phyloP scores from a whole-genome alignment of 64 coral and sea anemone species.

The Pocillopora damicornis region DNA sequence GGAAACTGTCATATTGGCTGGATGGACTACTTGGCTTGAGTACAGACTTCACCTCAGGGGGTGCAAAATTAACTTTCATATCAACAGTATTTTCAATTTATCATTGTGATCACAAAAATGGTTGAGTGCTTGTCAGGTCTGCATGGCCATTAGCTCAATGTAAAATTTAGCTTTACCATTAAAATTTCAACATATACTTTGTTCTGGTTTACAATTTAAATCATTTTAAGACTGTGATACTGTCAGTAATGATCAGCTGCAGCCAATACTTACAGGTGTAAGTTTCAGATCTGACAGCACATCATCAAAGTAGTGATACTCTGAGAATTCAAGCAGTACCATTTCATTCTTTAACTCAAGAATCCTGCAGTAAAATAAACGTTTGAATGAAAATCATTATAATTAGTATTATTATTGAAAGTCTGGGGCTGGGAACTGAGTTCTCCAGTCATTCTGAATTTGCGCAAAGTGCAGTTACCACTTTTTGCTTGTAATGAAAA shows the following conservation, averaged over 20 bases:
- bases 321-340: conserved; percentile 88
- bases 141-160: no score
- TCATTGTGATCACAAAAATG: no score
- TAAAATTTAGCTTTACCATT: no score
- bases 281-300: conserved; percentile 98
- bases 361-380: conserved; percentile 47
- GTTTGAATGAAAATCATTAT: background rate
- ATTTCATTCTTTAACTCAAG: conserved; percentile 99
- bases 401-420: background rate
- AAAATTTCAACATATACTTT: no score
- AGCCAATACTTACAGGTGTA: conserved; percentile 70
- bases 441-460: no score
- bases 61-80: no score
- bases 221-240: no score
- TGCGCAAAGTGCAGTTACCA: no score
- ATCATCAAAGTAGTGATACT: conserved; percentile 99
- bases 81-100: no score
- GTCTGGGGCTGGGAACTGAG: background rate
- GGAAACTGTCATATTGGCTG: background rate
- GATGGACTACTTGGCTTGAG: background rate
- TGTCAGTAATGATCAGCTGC: no score
- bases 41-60: background rate
- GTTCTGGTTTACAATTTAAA: background rate
- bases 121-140: no score
- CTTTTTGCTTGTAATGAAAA: no score